Evolutionary conservation across 1,140 invertebrate species (phyloP), one percentile per base, ranked within the genome.

Genomic region (Eubasilissa regina): DNA sequence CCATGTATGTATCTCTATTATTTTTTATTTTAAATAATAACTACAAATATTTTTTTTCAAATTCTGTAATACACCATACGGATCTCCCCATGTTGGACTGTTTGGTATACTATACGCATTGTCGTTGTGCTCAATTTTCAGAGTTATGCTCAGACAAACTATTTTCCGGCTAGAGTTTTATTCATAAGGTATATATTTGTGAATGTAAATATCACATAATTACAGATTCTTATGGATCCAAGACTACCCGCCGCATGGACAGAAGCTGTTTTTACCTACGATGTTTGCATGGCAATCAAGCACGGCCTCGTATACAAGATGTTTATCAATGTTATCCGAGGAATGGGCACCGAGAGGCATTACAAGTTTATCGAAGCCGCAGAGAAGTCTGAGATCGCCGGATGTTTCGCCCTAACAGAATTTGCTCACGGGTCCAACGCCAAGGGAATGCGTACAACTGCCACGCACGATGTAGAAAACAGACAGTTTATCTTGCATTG

Each of bases 391-490:
- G 86, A 90, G 78, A 93, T 93, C 58, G 81, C 87, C 76, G 94
- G 95, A n/a, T 95, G 94, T 84, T 97, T 96, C 87, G 94, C 94
- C 0, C 85, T 97, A 0, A 97, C 96, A 0, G 96, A 97, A 87
- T 91, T 97, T n/a, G 92, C 93, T 6, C 96, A 97, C 88, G 96
- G 96, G 4, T 95, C 94, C 17, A 97, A 97, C 85, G 94, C 94
- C 4, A 93, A 94, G 86, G 93, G 92, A 44, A 94, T 97, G 92
- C 91, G 93, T 77, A 97, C 96, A 0, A 94, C 93, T 0, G 96
- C 96, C 0, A 95, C 93, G 0, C 97, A 94, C 86, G 92, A 95
- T 85, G 89, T 91, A 0, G 88, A 90, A 66, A 93, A 91, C n/a
- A 87, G 93, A 85, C 91, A 94, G 85, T 97, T 97, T 89, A 89